Conservation (phyloP, 2,113 vertebrate genomes). For the Kryptolebias marmoratus region DNA sequence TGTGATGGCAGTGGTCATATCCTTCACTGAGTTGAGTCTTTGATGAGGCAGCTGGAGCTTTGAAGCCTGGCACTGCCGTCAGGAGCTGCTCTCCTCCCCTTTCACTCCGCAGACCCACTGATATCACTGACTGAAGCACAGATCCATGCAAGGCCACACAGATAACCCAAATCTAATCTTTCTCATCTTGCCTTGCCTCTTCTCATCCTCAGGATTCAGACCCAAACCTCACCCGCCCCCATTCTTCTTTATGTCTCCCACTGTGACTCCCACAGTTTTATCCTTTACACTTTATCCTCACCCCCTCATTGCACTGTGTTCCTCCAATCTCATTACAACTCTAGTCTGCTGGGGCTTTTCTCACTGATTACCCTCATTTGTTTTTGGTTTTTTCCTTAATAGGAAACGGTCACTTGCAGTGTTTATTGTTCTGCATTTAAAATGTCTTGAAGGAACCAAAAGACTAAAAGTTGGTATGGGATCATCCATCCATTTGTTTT, state of each 20-base stretch:
- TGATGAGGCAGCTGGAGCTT: constrained; percentile 57
- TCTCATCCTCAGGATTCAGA: constrained; percentile 37
- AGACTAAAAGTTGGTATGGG: too few species aligned
- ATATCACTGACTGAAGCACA: constrained; percentile 34
- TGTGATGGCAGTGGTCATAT: constrained; percentile 41
- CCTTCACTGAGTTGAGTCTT: constrained; percentile 48
- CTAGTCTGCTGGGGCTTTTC: constrained; percentile 22
- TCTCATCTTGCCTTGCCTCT: constrained; percentile 42
- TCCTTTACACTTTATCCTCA: constrained; percentile 39
- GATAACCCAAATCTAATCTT: constrained; percentile 67
- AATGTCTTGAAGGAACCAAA: background rate
- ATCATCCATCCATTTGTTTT: too few species aligned
- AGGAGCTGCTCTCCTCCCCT: constrained; percentile 25
- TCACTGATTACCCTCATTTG: constrained; percentile 27
- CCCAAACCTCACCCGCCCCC: constrained; percentile 1
- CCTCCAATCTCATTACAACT: constrained; percentile 47
- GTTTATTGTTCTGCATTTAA: constrained; percentile 9
- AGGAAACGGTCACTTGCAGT: constrained; percentile 29
- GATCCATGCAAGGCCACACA: constrained; percentile 40
- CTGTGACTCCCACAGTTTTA: constrained; percentile 37
- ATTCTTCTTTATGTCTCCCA: background rate
- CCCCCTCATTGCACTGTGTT: constrained; percentile 18
- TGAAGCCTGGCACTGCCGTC: constrained; percentile 59
- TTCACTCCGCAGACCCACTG: constrained; percentile 27
- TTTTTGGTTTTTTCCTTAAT: constrained; percentile 11